Percentiles rank a stretch among this genome's conserved stretches.
phyloP scores from a whole-genome alignment of 2,113 vertebrate species.

The Rousettus leschenaultii region DNA sequence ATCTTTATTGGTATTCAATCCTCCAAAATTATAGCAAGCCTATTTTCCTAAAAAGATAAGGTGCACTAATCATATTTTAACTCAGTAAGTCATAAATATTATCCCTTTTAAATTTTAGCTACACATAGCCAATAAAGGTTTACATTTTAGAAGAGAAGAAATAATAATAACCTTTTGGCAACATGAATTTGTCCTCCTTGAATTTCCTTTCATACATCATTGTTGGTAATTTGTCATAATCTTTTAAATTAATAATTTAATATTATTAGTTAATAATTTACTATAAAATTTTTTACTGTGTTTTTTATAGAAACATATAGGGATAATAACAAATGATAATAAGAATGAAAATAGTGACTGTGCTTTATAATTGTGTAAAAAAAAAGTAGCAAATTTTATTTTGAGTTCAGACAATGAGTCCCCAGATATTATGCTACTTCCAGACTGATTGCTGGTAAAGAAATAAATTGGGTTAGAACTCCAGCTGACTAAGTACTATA shows the following conservation, averaged over 20 bases:
- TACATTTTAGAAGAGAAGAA: background rate
- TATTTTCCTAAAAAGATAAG: background rate
- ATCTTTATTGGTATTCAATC: background rate
- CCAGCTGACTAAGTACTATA: conserved; percentile 49
- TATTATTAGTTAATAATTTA: conserved; percentile 32
- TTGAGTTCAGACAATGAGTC: conserved; percentile 29
- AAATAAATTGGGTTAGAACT: conserved; percentile 55
- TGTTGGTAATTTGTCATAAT: background rate
- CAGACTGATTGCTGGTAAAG: conserved; percentile 30
- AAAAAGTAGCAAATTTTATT: conserved; percentile 33
- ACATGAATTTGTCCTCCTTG: background rate
- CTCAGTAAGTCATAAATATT: background rate
- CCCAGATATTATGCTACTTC: conserved; percentile 10
- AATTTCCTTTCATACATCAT: background rate
- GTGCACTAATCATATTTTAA: background rate
- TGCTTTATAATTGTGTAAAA: background rate
- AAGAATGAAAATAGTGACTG: background rate
- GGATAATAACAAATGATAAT: background rate
- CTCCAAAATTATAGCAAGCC: background rate
- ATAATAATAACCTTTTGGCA: background rate
- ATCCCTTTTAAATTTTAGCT: background rate
- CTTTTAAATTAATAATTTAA: conserved; percentile 37
- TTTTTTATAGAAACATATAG: background rate
- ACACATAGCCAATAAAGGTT: background rate
- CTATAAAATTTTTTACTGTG: background rate